Conservation (phyloP, 53 echinoderm and acorn worm species). For the Antedon mediterranea region DNA sequence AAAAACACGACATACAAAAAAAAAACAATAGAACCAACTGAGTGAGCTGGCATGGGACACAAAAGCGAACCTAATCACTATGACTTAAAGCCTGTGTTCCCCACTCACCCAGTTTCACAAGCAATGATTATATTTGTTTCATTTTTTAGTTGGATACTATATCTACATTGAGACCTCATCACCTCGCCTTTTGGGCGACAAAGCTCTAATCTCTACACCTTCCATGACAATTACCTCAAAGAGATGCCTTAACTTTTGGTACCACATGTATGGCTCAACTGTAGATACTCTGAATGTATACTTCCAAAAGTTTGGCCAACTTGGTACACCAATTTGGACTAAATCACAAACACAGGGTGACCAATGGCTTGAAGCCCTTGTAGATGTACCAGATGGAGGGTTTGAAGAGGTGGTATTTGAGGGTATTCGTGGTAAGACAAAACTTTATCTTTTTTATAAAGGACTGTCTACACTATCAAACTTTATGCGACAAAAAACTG, state of each 20-base stretch:
- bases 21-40: too few species aligned
- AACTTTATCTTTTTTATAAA: too few species aligned
- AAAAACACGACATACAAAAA: too few species aligned
- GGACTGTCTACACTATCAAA: too few species aligned
- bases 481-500: too few species aligned
- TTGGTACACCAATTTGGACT: background rate
- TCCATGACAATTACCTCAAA: conserved; percentile 10
- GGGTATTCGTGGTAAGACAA: background rate
- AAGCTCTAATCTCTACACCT: background rate
- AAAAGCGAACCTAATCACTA: too few species aligned
- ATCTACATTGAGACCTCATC: conserved; percentile 20
- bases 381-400: background rate
- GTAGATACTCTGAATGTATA: conserved; percentile 46
- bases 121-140: too few species aligned
- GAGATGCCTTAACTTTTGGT: conserved; percentile 65
- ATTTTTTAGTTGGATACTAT: conserved; percentile 10
- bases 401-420: background rate
- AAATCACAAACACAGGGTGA: conserved; percentile 62
- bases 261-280: conserved; percentile 76
- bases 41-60: too few species aligned
- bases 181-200: conserved; percentile 5
- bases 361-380: conserved; percentile 36
- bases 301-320: conserved; percentile 11
- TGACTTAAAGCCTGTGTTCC: too few species aligned
- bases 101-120: too few species aligned